Base-by-base conservation (phyloP, 1,140 invertebrate genomes). In the Zaprionus capensis region DNA sequence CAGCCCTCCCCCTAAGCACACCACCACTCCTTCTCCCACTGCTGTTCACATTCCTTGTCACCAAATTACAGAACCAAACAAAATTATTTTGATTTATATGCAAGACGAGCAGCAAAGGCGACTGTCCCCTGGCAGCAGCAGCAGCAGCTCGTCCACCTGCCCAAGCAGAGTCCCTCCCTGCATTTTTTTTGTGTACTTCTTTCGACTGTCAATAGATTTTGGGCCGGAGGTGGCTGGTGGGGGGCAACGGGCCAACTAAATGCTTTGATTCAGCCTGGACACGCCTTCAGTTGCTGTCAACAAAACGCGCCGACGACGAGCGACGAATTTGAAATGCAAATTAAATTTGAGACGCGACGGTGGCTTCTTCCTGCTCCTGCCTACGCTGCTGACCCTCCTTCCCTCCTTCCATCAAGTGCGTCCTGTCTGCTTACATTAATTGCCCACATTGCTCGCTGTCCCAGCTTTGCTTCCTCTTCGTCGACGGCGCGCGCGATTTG, bases 61-160 rank as follows among this genome's bases (percentile, higher is more conserved):
- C 63, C 78, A 87, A 87, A 87, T 88, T 87, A 81, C 78, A 74
- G 62, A 72, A 81, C 72, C 78, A 78, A 86, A 85, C 78, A 83
- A 88, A 90, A 88, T 88, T 88, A 88, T 88, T 88, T 90, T 88
- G 85, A 88, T 88, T 88, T 88, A 88, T 88, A 88, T 88, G 85
- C 85, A 88, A 71, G 77, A 36, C 71, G 46, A 70, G 74, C 41
- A n/a, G n/a, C 28, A 31, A 31, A 17, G 41, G 59, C 58, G 61
- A 68, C 26, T 31, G 46, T 41, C 72, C 22, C 57, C 76, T 55
- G 69, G 56, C 71, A 22, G 15, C 38, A 15, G 38, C 62, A 59
- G 44, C 53, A 15, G 38, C 62, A 59, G 44, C 53, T 51, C 11
- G 49, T 56, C 51, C 64, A 66, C 64, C 64, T 66, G 65, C 53